Evolutionary conservation across 1,140 invertebrate genomes (phyloP), one percentile per base, ranked within the genome.

Genomic region (Sitobion miscanthi): DNA sequence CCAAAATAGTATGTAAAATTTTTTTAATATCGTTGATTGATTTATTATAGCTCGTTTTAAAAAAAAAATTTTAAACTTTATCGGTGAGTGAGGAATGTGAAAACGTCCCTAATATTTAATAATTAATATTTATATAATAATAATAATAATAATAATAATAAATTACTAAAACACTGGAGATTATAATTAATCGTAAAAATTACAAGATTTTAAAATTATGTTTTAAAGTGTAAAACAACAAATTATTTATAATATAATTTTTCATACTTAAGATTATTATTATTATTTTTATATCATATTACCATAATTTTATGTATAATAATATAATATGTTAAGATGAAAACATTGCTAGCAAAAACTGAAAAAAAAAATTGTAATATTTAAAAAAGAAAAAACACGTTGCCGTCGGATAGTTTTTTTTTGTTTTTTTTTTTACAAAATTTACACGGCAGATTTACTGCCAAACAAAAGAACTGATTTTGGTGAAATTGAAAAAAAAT

Each of bases 191-290:
- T 85, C 91, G 35, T 93, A 93, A 86, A 93, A 93, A 93, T 93
- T 93, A 93, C 91, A 93, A 93, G 91, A 93, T 93, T 93, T 93
- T 93, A 85, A 92, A 93, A 93, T 93, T 93, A 93, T 93, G 91
- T 93, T 93, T 89, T 93, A 38, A 93, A 93, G 91, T 93, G 91
- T 93, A 93, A 93, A 93, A 93, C 90, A 91, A 91, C 91, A 93
- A 93, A 93, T 86, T 93, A 93, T 93, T 93, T 93, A 93, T 93
- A 93, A 93, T 93, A 92, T 92, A 86, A 93, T 93, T 85, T 93
- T 85, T 85, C 82, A 93, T 93, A 93, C 77, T 93, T 93, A 93
- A 93, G 91, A 93, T 93, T 85, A 93, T 93, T 93, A 90, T 90
- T 90, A 90, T 90, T 90, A 90, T 69, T 93, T 83, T 54, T 93